Base-by-base conservation (phyloP, 2,797 vertebrate species). In the Sebastes glaucus region DNA sequence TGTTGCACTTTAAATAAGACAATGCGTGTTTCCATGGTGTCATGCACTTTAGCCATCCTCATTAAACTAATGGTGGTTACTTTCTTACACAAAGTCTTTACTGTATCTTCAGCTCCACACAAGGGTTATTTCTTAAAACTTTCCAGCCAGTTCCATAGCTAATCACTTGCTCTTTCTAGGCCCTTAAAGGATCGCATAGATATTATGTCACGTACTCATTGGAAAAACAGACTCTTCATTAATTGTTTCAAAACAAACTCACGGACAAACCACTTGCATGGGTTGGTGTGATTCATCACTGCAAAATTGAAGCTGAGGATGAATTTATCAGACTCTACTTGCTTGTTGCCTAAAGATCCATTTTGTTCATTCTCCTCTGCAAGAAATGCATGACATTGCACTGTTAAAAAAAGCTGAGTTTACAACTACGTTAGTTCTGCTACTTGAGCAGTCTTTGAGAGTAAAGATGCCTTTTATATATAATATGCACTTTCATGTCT, bases 201-300 rank as follows among this genome's bases (percentile, higher is more conserved):
- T 76, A 62, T 66, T 65, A 5, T 65, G 42, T 28, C 74, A 27
- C 80, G 23, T 22, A 56, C 53, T 84, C 28, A 64, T 32, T 72
- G 77, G 63, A 67, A 85, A 78, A 74, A 71, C 27, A 11, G 71
- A 69, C 57, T 68, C 49, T 69, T 57, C 73, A 63, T 84, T 88
- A 87, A 66, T 55, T 74, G 77, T 83, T 69, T 85, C 35, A 56
- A 68, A 84, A 78, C 46, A 27, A 80, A 81, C 75, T 79, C 63
- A 56, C 77, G 32, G 72, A 68, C 57, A 65, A 10, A 33, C 16
- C 49, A 35, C 53, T 77, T 78, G 66, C 86, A 60, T 20, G 52
- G 52, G 10, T 33, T 78, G 59, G 35, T 65, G 53, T 64, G 78
- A 86, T 88, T 78, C 53, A 65, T 83, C 85, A 82, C 65, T 25